phyloP scores from a whole-genome alignment of 2,888 invertebrate species.

The Pyrocoelia pectoralis region DNA sequence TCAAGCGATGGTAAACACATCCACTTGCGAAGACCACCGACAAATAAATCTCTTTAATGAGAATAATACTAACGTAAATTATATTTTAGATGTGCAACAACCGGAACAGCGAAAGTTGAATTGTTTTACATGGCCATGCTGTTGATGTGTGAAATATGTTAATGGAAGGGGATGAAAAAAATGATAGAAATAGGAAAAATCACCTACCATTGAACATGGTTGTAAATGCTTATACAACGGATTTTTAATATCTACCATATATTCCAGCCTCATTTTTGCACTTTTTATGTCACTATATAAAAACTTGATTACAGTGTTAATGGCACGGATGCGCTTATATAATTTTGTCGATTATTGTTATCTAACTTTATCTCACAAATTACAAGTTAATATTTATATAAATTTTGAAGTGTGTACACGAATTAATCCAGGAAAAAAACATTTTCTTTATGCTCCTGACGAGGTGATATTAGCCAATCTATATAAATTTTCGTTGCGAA shows the following conservation, averaged over 20 bases:
- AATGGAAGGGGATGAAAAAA: background rate
- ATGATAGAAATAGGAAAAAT: conserved; percentile 13
- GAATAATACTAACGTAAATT: conserved; percentile 17
- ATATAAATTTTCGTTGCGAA: too few relatives aligned
- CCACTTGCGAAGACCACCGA: background rate
- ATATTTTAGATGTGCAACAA: conserved; percentile 30
- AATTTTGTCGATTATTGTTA: background rate
- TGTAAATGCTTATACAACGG: conserved; percentile 47
- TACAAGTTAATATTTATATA: too few relatives aligned
- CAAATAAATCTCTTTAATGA: background rate
- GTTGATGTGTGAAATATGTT: conserved; percentile 4
- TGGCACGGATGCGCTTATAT: background rate
- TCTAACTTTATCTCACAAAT: background rate
- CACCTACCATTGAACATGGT: conserved; percentile 43
- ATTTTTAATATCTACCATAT: conserved; percentile 48
- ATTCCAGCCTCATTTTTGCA: conserved; percentile 52
- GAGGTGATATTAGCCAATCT: too few relatives aligned
- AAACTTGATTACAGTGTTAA: too few relatives aligned
- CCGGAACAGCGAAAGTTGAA: conserved; percentile 31
- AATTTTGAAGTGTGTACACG: too few relatives aligned
- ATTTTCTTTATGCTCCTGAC: too few relatives aligned
- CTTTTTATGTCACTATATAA: background rate
- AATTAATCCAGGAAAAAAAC: too few relatives aligned
- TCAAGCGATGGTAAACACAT: background rate
- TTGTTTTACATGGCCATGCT: conserved; percentile 18